Conservation (phyloP, 30 jellyfish, hydroid and myxozoan genomes). For the Sanderia malayensis region DNA sequence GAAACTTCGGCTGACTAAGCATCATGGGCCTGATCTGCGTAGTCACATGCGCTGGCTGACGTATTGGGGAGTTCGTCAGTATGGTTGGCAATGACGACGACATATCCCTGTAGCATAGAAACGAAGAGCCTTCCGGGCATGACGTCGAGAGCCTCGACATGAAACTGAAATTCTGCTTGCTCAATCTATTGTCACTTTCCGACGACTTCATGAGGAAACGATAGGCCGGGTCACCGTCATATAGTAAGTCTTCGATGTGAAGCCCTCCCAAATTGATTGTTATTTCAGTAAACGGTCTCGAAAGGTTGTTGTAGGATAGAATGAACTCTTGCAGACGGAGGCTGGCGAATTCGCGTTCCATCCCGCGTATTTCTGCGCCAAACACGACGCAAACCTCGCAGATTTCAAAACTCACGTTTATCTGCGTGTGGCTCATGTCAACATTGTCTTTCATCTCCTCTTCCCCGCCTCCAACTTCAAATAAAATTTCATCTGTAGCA, state of each 20-base stretch:
- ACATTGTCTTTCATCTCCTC: not conserved
- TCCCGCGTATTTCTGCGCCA: conserved; percentile 73
- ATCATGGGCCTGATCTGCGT: conserved; percentile 68
- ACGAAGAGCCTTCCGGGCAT: conserved; percentile 63
- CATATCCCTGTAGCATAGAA: conserved; percentile 8
- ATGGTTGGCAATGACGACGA: conserved; percentile 69
- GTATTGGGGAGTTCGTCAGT: conserved; percentile 50
- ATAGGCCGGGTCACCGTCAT: conserved; percentile 62
- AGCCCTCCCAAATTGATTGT: conserved; percentile 65
- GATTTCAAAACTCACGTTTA: conserved; percentile 62
- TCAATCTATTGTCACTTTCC: conserved; percentile 6
- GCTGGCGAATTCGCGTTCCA: conserved; percentile 75
- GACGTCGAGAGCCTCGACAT: conserved; percentile 66
- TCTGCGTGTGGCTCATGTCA: conserved; percentile 29
- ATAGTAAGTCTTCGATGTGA: conserved; percentile 77
- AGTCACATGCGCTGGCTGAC: conserved; percentile 3
- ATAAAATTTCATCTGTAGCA: not conserved
- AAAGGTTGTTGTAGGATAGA: conserved; percentile 42
- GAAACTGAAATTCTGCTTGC: conserved; percentile 13
- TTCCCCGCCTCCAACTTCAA: not conserved
- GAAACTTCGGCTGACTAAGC: conserved; percentile 45
- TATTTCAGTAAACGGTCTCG: conserved; percentile 40
- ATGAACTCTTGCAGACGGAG: conserved; percentile 65
- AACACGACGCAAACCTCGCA: conserved; percentile 64
- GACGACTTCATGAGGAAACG: conserved; percentile 73